Percentiles rank a stretch among this genome's conserved stretches.
Evolutionary conservation across 1,140 invertebrate species (phyloP).

Genomic region (Paracyclopina nana): DNA sequence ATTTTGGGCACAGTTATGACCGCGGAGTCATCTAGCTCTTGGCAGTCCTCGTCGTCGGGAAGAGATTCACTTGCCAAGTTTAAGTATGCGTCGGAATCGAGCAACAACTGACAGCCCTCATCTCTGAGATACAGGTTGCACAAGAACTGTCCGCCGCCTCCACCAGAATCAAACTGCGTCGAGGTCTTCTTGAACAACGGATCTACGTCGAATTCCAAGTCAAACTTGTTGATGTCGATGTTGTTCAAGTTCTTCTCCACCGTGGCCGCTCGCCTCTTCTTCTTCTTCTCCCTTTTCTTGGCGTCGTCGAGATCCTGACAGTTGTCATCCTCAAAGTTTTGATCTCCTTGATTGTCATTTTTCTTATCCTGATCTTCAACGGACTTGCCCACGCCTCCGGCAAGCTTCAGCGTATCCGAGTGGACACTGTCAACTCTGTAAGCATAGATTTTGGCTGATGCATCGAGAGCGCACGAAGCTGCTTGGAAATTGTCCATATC

Average conservation of each 20-base stretch:
- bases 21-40: too few species aligned
- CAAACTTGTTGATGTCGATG: slow-evolving; percentile 27
- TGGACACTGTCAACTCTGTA: slow-evolving; percentile 56
- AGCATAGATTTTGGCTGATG: slow-evolving; percentile 60
- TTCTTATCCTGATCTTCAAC: slow-evolving; percentile 29
- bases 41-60: too few species aligned
- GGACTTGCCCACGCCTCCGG: slow-evolving; percentile 37
- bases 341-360: slow-evolving; percentile 21
- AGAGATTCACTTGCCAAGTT: too few species aligned
- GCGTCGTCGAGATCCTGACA: slow-evolving; percentile 23
- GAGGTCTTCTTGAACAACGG: slow-evolving; percentile 30
- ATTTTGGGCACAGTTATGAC: too few species aligned
- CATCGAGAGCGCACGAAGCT: slow-evolving; percentile 54
- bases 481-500: slow-evolving; percentile 46
- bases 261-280: slow-evolving; percentile 22
- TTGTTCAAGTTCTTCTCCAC: slow-evolving; percentile 29
- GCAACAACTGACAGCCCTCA: slow-evolving; percentile 23
- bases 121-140: slow-evolving; percentile 26
- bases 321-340: slow-evolving; percentile 20
- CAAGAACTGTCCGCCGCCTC: slow-evolving; percentile 27
- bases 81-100: slow-evolving; percentile 21
- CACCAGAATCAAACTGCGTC: slow-evolving; percentile 30
- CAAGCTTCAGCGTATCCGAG: slow-evolving; percentile 49
- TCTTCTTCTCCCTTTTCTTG: slow-evolving; percentile 13
- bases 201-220: slow-evolving; percentile 27